phyloP scores from a whole-genome alignment of 2,113 vertebrate genomes.

The Macaca mulatta region DNA sequence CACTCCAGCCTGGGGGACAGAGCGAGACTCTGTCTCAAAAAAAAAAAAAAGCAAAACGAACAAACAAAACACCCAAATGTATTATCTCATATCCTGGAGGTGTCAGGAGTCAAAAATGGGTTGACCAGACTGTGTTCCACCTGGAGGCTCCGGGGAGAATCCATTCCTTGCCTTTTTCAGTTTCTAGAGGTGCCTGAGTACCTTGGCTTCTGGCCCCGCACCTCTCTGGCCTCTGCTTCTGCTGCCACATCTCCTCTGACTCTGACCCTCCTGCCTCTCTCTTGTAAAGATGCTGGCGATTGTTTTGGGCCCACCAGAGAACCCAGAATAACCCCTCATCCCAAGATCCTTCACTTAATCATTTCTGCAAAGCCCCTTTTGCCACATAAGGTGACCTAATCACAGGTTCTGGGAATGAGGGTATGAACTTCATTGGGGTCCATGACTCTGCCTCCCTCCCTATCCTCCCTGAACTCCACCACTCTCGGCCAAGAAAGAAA shows the following conservation, averaged over 20 bases:
- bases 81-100: rapidly evolving
- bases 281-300: not conserved
- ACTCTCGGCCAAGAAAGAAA: not conserved
- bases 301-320: no score
- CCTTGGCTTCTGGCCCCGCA: not conserved
- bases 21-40: no score
- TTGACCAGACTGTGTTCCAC: rapidly evolving
- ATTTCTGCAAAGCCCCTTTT: not conserved
- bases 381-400: not conserved
- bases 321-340: not conserved
- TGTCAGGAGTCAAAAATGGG: not conserved
- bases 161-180: not conserved
- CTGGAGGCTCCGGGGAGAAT: not conserved
- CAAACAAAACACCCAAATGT: no score
- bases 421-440: rapidly evolving
- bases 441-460: rapidly evolving
- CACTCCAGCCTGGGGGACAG: no score
- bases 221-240: not conserved
- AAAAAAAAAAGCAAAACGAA: no score
- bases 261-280: not conserved
- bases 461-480: not conserved
- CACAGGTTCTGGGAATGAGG: not conserved
- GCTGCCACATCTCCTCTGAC: not conserved
- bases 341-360: not conserved
- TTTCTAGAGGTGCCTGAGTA: not conserved